Percentiles rank a stretch among this genome's conserved stretches.
Conservation (phyloP, 2,797 vertebrate species). For the Leptodactylus fallax region DNA sequence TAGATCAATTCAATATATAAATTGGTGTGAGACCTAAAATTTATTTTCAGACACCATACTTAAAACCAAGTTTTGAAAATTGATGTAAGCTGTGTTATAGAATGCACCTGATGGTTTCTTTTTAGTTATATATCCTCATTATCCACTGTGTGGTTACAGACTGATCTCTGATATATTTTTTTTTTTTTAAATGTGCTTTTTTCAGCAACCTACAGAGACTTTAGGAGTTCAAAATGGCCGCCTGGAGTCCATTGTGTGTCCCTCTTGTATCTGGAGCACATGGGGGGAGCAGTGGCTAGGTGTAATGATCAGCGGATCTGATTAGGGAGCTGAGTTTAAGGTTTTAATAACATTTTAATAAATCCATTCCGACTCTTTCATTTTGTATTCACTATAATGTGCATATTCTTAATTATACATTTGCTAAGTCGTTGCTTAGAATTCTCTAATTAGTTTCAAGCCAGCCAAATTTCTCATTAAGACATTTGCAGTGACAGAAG, state of each 20-base stretch:
- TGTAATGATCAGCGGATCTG: background rate
- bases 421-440: slow-evolving; percentile 34
- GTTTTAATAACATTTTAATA: slow-evolving; percentile 39
- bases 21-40: background rate
- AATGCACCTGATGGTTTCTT: background rate
- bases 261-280: background rate
- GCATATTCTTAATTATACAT: slow-evolving; percentile 42
- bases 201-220: too few relatives aligned
- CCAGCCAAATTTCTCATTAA: slow-evolving; percentile 33
- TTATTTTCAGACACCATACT: background rate
- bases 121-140: background rate
- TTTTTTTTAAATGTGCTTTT: too few relatives aligned
- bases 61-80: background rate
- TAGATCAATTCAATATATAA: background rate
- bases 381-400: slow-evolving; percentile 38
- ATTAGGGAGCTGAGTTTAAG: background rate
- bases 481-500: slow-evolving; percentile 29
- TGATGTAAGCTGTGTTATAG: background rate
- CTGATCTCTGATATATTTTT: background rate
- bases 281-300: background rate
- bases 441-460: slow-evolving; percentile 39
- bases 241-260: background rate
- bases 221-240: too few relatives aligned
- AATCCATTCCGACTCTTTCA: slow-evolving; percentile 15
- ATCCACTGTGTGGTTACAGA: background rate